Evolutionary conservation across 2,888 invertebrate genomes (phyloP), one percentile per base, ranked within the genome.

Genomic region (Metalampra italica): DNA sequence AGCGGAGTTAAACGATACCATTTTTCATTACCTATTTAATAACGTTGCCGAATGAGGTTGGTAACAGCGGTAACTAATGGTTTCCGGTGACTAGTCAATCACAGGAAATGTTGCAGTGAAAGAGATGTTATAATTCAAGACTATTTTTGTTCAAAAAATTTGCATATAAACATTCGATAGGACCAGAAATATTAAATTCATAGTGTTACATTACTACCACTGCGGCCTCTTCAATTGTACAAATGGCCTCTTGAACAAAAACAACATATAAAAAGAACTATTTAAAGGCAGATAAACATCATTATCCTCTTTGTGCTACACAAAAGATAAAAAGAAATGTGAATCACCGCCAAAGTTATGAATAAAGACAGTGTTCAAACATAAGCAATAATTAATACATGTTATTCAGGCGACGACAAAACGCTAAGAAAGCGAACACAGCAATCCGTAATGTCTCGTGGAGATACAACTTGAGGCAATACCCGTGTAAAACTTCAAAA

Each of bases 1-100:
- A 83, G 81, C 76, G 72, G 67, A 78, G 74, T 82, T 76, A 83
- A 84, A 78, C 68, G 71, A 56, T 60, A 62, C 66, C 59, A 80
- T 80, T 72, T 75, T 69, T 78, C 73, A 82, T 62, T 57, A 59
- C 52, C 56, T 59, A 56, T 63, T 59, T 60, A 44, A 51, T 51
- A 37, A 34, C 29, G 36, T 51, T 49, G 51, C 51, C 51, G 49
- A 52, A 51, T 22, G 49, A 40, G 13, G 37, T 37, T 9, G 40
- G 32, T n/a, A 42, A 12, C 9, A 37, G 37, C 12, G 46, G 36
- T 32, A 43, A 48, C 47, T 50, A 45, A 55, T 47, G 47, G 45
- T 53, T 50, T 53, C 53, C 47, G 53, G 46, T 41, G 51, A 43
- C 47, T 9, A n/a, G 12, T 47, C 49, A 46, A 49, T 47, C 46